Evolutionary conservation across 2,888 invertebrate genomes (phyloP).

Genomic region (Kryphioiulus occultus): DNA sequence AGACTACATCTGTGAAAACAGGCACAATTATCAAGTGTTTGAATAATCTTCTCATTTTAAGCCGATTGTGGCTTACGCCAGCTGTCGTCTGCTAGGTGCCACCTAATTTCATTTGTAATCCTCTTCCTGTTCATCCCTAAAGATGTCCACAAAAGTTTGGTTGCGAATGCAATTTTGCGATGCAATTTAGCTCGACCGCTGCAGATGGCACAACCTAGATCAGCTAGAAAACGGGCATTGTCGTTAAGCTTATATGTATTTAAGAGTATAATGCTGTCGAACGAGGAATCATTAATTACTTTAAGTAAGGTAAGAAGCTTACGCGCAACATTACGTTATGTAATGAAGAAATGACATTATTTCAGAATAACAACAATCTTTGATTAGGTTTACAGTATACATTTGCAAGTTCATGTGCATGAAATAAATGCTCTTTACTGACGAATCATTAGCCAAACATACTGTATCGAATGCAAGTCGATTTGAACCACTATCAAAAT

Average conservation of each 20-base stretch:
- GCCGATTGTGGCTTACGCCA: background rate
- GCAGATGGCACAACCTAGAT: background rate
- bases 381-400: background rate
- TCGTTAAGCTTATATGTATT: background rate
- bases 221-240: background rate
- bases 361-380: background rate
- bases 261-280: background rate
- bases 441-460: background rate
- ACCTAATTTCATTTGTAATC: constrained; percentile 18
- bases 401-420: background rate
- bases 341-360: background rate
- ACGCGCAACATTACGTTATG: background rate
- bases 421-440: background rate
- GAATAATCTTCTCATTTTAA: background rate
- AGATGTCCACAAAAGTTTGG: constrained; percentile 29
- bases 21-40: background rate
- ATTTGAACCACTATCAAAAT: too few species aligned
- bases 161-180: background rate
- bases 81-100: background rate
- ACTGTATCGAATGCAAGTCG: background rate
- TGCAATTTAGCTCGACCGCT: background rate
- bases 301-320: constrained; percentile 32
- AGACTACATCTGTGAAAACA: background rate
- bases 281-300: constrained; percentile 28
- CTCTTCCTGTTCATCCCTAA: constrained; percentile 25